Percentiles rank a stretch among this genome's conserved stretches.
These are phyloP conservation scores for Drosophila bocki DNA, from an alignment of 1,140 invertebrate species.

Conservation along the genomic window DNA sequence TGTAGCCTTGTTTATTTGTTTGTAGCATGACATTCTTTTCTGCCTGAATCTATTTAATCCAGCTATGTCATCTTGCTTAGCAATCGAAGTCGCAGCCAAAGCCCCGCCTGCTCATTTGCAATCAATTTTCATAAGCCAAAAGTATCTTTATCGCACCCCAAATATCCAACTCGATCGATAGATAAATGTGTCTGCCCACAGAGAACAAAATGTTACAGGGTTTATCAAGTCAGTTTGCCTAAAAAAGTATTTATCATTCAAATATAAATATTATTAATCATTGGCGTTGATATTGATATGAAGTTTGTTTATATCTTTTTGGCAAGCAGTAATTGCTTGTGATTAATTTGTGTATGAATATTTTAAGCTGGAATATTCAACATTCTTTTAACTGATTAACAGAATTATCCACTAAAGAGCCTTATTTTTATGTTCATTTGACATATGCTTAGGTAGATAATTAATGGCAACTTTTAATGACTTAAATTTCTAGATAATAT, in stretches of 20 bases:
- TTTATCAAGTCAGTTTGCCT: slow-evolving; percentile 11
- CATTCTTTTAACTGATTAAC: background rate
- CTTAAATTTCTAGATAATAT: background rate
- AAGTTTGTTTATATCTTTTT: background rate
- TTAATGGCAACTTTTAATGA: background rate
- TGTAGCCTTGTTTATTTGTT: slow-evolving; percentile 1
- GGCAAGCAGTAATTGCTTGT: background rate
- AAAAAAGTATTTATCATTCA: slow-evolving; percentile 6
- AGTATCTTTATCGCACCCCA: slow-evolving; percentile 19
- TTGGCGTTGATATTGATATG: background rate
- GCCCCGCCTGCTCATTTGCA: slow-evolving; percentile 23
- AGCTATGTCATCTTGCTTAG: slow-evolving; percentile 36
- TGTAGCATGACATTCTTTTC: slow-evolving; percentile 2
- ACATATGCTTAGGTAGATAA: background rate
- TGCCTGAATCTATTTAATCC: slow-evolving; percentile 14
- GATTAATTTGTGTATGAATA: background rate
- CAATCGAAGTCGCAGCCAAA: slow-evolving; percentile 16
- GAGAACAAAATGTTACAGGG: slow-evolving; percentile 1
- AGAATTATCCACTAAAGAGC: background rate
- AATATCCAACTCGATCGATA: slow-evolving; percentile 33
- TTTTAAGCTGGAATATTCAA: background rate
- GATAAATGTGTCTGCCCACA: slow-evolving; percentile 11
- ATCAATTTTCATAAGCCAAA: slow-evolving; percentile 51
- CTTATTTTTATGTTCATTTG: background rate
- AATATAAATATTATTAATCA: slow-evolving; percentile 1